These are phyloP conservation scores for Diglossa cyanea DNA, from an alignment of 2,797 vertebrate genomes.

Conservation along the genomic window DNA sequence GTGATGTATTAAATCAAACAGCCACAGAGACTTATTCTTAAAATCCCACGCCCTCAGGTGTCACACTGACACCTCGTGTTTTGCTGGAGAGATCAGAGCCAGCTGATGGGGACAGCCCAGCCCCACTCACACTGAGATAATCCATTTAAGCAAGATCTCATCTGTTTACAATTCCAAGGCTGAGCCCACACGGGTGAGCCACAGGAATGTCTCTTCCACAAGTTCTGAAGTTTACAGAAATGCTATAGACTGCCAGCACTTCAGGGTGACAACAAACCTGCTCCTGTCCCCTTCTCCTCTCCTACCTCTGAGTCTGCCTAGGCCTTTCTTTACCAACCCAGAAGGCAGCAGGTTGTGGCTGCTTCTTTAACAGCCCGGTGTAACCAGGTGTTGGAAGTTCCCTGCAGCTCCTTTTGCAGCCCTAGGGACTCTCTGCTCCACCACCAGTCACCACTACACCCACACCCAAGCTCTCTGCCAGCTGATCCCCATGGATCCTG, in stretches of 20 bases:
- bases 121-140: neutral
- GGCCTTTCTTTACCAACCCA: neutral
- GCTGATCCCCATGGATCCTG: neutral
- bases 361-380: neutral
- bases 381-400: neutral
- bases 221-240: neutral
- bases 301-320: neutral
- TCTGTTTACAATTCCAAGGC: neutral
- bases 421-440: neutral
- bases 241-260: neutral
- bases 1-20: neutral
- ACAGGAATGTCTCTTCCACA: neutral
- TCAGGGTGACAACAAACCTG: neutral
- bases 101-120: neutral
- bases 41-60: neutral
- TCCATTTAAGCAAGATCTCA: neutral
- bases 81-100: neutral
- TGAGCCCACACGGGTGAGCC: neutral
- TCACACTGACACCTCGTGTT: accelerated
- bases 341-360: neutral
- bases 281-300: neutral
- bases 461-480: neutral
- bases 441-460: neutral
- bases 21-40: neutral
- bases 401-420: neutral